A percentile compares a stretch with the other conserved stretches of the same genome.
Evolutionary conservation across 1,140 invertebrate species (phyloP).

Genomic region (Drosophila burlai): DNA sequence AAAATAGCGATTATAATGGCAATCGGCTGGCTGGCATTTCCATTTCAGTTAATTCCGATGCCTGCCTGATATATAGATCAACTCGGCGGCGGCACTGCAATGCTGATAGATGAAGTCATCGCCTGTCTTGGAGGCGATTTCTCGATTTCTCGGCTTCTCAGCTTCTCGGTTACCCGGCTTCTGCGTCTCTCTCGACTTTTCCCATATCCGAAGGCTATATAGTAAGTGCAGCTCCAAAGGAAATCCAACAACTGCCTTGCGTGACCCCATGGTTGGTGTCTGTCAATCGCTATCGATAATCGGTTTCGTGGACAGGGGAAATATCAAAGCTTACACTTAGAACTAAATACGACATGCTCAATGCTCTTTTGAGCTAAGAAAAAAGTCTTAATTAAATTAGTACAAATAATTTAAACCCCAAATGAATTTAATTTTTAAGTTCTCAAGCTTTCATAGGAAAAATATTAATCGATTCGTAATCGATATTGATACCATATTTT

Average conservation of each 20-base stretch:
- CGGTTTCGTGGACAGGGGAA: constrained; percentile 9
- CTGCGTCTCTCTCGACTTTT: constrained; percentile 3
- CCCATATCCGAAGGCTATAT: constrained; percentile 3
- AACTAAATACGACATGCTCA: too few species aligned
- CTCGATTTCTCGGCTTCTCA: constrained; percentile 1
- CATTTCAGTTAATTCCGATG: constrained; percentile 61
- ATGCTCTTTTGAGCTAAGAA: not conserved
- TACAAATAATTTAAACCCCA: not conserved
- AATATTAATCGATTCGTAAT: too few species aligned
- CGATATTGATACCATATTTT: too few species aligned
- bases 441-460: too few species aligned
- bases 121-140: constrained; percentile 43
- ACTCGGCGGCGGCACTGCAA: constrained; percentile 16
- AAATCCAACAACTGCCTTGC: constrained; percentile 18
- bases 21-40: constrained; percentile 30
- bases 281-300: constrained; percentile 15
- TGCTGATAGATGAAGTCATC: constrained; percentile 52
- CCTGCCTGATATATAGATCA: constrained; percentile 36
- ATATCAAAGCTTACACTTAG: constrained; percentile 4
- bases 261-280: constrained; percentile 15
- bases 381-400: not conserved
- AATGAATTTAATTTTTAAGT: not conserved
- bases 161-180: not conserved
- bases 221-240: constrained; percentile 1
- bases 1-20: constrained; percentile 33